Conservation (phyloP, 2,113 vertebrate genomes). For the Camelus dromedarius region DNA sequence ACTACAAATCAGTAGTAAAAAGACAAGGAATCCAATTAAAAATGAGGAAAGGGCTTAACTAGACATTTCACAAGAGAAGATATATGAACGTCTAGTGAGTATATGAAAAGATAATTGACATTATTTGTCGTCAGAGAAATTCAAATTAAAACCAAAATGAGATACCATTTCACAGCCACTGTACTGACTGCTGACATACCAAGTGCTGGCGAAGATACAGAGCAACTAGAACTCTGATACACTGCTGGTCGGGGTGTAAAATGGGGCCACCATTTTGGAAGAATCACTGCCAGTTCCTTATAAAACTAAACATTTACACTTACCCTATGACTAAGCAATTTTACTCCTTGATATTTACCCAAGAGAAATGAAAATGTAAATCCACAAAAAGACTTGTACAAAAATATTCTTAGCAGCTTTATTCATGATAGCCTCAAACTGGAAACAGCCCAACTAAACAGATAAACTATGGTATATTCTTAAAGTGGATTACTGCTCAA, state of each 20-base stretch:
- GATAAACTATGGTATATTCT: slow-evolving; percentile 47
- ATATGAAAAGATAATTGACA: slow-evolving; percentile 35
- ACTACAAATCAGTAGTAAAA: slow-evolving; percentile 48
- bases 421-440: slow-evolving; percentile 60
- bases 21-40: slow-evolving; percentile 59
- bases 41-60: slow-evolving; percentile 40
- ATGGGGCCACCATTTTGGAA: not conserved
- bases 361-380: slow-evolving; percentile 69
- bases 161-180: slow-evolving; percentile 32
- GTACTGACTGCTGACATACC: not conserved
- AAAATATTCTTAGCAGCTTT: slow-evolving; percentile 68
- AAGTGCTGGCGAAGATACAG: not conserved
- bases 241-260: slow-evolving; percentile 6
- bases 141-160: slow-evolving; percentile 55
- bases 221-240: slow-evolving; percentile 20
- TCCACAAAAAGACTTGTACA: slow-evolving; percentile 47
- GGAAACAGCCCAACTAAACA: slow-evolving; percentile 56
- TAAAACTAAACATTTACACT: slow-evolving; percentile 43
- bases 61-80: slow-evolving; percentile 32
- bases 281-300: slow-evolving; percentile 62
- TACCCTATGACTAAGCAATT: slow-evolving; percentile 63
- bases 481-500: slow-evolving; percentile 52
- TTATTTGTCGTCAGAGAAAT: slow-evolving; percentile 51
- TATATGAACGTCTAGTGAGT: slow-evolving; percentile 46
- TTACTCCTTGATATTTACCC: slow-evolving; percentile 60